These are phyloP conservation scores for Thripadectes ignobilis DNA, from an alignment of 2,797 vertebrate genomes.

Conservation along the genomic window DNA sequence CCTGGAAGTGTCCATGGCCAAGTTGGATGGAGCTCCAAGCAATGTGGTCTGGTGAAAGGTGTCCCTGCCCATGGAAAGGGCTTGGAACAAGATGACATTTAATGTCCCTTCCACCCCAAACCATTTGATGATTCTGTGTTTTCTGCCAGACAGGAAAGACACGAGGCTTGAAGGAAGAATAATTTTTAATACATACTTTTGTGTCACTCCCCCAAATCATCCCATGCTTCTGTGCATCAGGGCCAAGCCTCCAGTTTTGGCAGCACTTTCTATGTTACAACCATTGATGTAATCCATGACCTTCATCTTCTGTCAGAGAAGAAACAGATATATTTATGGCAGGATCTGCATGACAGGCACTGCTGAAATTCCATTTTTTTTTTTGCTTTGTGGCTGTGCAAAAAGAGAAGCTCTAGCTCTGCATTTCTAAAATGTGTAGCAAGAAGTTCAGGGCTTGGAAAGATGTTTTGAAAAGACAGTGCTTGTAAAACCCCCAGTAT, in stretches of 20 bases:
- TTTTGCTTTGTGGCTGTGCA: neutral
- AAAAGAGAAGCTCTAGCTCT: neutral
- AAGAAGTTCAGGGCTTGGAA: neutral
- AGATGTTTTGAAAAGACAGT: neutral
- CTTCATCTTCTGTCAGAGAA: neutral
- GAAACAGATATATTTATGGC: neutral
- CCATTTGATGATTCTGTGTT: no score
- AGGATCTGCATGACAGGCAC: neutral
- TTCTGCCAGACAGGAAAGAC: no score
- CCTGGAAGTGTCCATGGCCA: neutral
- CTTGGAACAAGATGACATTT: neutral
- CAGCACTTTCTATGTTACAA: neutral
- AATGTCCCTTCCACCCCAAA: no score
- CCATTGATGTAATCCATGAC: neutral
- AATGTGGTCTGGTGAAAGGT: neutral
- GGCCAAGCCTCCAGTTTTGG: neutral
- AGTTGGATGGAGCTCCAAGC: neutral
- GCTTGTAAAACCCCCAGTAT: neutral
- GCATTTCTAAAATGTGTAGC: neutral
- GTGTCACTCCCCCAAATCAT: no score
- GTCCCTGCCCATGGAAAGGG: neutral
- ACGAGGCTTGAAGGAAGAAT: no score
- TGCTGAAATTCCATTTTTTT: accelerated
- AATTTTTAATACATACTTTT: no score
- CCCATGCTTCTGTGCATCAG: neutral